Base-by-base conservation (phyloP, 2,113 vertebrate species). In the Nothoprocta pentlandii region DNA sequence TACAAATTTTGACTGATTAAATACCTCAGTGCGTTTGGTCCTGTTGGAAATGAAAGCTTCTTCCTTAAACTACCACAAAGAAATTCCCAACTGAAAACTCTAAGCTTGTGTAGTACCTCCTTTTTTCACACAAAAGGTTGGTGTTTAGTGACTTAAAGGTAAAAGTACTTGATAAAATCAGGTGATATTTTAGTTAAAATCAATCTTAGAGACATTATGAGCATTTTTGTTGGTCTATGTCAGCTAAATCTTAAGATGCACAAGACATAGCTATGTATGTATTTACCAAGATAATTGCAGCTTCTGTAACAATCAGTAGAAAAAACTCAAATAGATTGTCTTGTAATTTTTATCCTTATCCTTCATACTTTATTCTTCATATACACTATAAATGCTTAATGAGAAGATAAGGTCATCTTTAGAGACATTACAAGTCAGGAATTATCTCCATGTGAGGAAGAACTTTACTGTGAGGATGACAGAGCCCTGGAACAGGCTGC, bases 201-300 rank as follows among this genome's bases (percentile, higher is more conserved):
- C 19, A 59, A 0, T 51, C 61, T 63, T 71, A 58, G 34, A 78
- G 39, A 36, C 10, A 63, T 67, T 53, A 64, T 7, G 84, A 91
- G 66, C 66, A 71, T 6, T 7, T 71, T 81, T 89, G 30, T 20
- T 87, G 9, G 70, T 80, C 63, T 80, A 26, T 53, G 36, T 91
- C 79, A 94, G 39, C 54, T 94, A 67, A 71, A 49, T 77, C 34
- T 80, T 83, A 77, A 80, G 14, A 82, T 80, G 46, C 58, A 44
- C 84, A 93, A 81, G 67, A 53, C 17, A 12, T 0, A 12, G 2
- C 3, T 14, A 39, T 4, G 5, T 21, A 14, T 15, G 14, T 4
- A 2, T n/a, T 63, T 66, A 42, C 12, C 6, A 36, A 63, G 16
- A 10, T 36, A 47, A 34, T 36, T 39, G 10, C 3, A 63, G 3